Conservation (phyloP, 2,113 vertebrate genomes). For the Bostrychus sinensis region DNA sequence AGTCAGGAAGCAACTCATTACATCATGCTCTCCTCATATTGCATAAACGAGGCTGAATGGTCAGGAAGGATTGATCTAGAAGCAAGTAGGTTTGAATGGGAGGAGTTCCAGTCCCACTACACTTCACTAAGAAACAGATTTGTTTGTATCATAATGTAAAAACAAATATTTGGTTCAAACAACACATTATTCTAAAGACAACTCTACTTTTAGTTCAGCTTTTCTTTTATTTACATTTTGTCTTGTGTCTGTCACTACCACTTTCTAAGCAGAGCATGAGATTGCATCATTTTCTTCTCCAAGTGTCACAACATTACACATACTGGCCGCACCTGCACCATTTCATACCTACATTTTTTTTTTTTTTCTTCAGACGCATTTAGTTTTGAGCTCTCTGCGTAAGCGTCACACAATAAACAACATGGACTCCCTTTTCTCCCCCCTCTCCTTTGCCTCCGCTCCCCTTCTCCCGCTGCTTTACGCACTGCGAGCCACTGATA, state of each 20-base stretch:
- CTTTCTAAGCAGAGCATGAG: neutral
- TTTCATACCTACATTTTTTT: neutral
- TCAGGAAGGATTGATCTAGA: no score
- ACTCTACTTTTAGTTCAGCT: no score
- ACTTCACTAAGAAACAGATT: no score
- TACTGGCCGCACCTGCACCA: neutral
- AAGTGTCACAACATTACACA: neutral
- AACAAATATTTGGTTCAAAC: no score
- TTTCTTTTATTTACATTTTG: neutral
- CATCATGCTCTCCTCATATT: no score
- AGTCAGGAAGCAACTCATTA: no score
- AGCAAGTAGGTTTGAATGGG: no score
- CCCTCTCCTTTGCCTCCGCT: constrained; percentile 24
- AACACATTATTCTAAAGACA: no score
- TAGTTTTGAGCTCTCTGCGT: constrained; percentile 5
- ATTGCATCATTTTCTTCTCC: constrained; percentile 6
- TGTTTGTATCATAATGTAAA: no score
- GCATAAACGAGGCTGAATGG: no score
- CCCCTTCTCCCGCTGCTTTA: constrained; percentile 68
- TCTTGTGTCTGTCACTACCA: neutral
- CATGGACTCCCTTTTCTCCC: neutral
- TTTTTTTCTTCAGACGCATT: neutral
- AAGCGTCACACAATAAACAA: constrained; percentile 29
- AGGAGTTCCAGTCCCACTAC: no score
- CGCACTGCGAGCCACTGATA: constrained; percentile 85